These are phyloP conservation scores for Macrocentrus cingulum DNA, from an alignment of 1,140 invertebrate genomes.

Conservation along the genomic window DNA sequence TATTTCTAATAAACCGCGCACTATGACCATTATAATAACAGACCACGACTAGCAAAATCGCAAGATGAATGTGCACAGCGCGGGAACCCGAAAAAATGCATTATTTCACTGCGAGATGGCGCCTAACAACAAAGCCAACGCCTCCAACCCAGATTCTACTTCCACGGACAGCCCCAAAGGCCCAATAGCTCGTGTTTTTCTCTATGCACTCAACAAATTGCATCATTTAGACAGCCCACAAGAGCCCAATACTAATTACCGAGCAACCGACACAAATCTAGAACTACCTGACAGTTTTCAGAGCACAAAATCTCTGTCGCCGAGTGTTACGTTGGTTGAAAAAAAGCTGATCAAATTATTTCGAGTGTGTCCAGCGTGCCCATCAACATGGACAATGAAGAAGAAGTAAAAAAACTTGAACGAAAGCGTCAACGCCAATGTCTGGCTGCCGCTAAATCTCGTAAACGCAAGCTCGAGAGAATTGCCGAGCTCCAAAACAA, in stretches of 20 bases:
- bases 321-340: constrained; percentile 65
- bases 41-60: constrained; percentile 55
- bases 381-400: constrained; percentile 95
- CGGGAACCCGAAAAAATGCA: constrained; percentile 86
- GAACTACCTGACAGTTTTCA: constrained; percentile 63
- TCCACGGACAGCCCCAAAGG: constrained; percentile 76
- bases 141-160: constrained; percentile 71
- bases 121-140: constrained; percentile 73
- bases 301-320: constrained; percentile 47
- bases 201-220: constrained; percentile 84
- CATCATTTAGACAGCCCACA: constrained; percentile 73
- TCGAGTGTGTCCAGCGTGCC: constrained; percentile 73
- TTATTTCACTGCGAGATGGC: constrained; percentile 71
- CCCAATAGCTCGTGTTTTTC: constrained; percentile 91
- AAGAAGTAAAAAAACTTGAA: constrained; percentile 93
- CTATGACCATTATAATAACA: constrained; percentile 58
- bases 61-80: constrained; percentile 51
- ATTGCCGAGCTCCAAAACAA: constrained; percentile 93
- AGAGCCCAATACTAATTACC: constrained; percentile 53
- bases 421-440: constrained; percentile 93
- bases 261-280: constrained; percentile 67
- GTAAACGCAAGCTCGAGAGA: constrained; percentile 90
- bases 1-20: no score
- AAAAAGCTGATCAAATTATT: constrained; percentile 86
- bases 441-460: constrained; percentile 95